Conservation (phyloP, 2,113 vertebrate species). For the Castor canadensis region DNA sequence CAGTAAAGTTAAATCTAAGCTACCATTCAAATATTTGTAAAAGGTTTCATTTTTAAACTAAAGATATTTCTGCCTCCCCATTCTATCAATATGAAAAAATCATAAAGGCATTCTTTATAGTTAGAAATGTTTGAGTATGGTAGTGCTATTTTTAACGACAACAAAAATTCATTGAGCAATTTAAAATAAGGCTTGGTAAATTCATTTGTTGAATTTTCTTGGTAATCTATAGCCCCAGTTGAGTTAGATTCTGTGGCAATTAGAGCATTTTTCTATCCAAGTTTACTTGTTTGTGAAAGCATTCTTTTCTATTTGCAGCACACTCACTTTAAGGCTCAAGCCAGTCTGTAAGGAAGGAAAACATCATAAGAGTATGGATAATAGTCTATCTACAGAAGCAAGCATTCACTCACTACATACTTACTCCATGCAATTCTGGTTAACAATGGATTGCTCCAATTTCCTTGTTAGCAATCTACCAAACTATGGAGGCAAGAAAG, state of each 20-base stretch:
- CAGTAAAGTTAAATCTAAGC: background rate
- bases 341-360: background rate
- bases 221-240: background rate
- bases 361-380: background rate
- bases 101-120: background rate
- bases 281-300: background rate
- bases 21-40: background rate
- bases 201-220: background rate
- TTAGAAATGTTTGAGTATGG: background rate
- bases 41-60: conserved; percentile 14
- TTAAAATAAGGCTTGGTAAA: background rate
- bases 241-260: background rate
- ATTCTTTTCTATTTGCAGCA: no score
- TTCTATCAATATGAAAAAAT: background rate
- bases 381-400: background rate
- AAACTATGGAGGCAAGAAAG: background rate
- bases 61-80: fast-evolving
- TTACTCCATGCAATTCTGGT: background rate
- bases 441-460: background rate
- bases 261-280: background rate
- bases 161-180: background rate
- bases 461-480: background rate
- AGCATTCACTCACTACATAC: background rate
- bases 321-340: background rate
- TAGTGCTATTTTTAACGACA: background rate